A percentile compares a stretch with the other conserved stretches of the same genome.
Evolutionary conservation across 1,140 invertebrate genomes (phyloP).

Genomic region (Sycophaga agraensis): DNA sequence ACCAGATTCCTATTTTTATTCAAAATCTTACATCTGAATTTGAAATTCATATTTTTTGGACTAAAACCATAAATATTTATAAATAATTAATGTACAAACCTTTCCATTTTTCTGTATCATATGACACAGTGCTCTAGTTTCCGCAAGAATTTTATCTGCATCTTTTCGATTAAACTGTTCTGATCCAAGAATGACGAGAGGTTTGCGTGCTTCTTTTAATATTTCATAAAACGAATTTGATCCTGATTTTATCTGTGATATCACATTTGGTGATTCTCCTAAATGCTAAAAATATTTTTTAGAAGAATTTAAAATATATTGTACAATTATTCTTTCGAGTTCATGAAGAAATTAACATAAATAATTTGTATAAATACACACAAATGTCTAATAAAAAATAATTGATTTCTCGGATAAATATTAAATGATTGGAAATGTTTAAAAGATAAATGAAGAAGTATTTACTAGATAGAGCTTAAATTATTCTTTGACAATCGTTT

Average conservation of each 20-base stretch:
- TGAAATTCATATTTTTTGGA: not conserved
- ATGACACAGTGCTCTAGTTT: slow-evolving; percentile 72
- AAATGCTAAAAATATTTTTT: slow-evolving; percentile 66
- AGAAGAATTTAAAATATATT: not conserved
- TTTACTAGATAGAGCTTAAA: no score
- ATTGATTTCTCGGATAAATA: no score
- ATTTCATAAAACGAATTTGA: slow-evolving; percentile 75
- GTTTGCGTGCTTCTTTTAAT: slow-evolving; percentile 79
- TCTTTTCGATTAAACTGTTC: slow-evolving; percentile 79
- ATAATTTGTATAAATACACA: no score
- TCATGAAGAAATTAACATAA: no score
- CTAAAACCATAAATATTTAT: not conserved
- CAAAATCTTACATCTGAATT: no score
- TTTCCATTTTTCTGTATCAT: slow-evolving; percentile 56
- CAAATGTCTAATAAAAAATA: no score
- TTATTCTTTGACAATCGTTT: no score
- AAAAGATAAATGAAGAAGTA: no score
- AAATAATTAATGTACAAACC: slow-evolving; percentile 30
- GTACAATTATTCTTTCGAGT: no score
- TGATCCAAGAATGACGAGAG: slow-evolving; percentile 90
- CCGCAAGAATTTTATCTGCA: slow-evolving; percentile 74
- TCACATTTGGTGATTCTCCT: slow-evolving; percentile 72
- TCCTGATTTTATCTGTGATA: slow-evolving; percentile 75
- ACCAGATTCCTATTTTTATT: no score
- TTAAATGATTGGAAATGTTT: no score